These are phyloP conservation scores for Drosophila dunni DNA, from an alignment of 1,140 invertebrate species.

Conservation along the genomic window DNA sequence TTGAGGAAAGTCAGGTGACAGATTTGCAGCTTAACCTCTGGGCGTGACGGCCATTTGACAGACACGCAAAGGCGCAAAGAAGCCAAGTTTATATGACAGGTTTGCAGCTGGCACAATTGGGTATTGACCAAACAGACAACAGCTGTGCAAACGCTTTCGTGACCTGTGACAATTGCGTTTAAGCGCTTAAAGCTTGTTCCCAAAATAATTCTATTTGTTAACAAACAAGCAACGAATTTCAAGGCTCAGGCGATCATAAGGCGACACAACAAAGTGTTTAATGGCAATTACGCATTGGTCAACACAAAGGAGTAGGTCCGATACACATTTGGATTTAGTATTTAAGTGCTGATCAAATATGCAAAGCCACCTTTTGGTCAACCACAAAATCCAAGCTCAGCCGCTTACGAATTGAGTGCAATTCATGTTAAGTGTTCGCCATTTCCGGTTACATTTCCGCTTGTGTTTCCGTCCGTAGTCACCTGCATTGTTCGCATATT, in stretches of 20 bases:
- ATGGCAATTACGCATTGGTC: constrained; percentile 54
- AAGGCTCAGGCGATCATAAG: constrained; percentile 2
- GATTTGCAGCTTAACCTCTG: constrained; percentile 64
- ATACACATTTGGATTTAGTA: constrained; percentile 21
- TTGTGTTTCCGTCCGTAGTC: constrained; percentile 18
- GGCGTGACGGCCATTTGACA: constrained; percentile 18
- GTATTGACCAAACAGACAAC: constrained; percentile 68
- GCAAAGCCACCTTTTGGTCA: constrained; percentile 28
- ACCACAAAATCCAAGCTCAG: constrained; percentile 68
- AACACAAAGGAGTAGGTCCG: background rate
- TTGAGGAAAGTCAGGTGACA: constrained; percentile 47
- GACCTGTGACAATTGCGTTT: constrained; percentile 61
- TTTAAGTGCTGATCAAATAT: constrained; percentile 32
- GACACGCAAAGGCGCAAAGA: constrained; percentile 20
- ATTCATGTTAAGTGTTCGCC: constrained; percentile 71
- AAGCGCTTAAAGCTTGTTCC: constrained; percentile 39
- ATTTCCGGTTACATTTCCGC: constrained; percentile 50
- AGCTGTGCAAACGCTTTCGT: constrained; percentile 56
- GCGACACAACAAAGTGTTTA: constrained; percentile 45
- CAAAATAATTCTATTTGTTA: constrained; percentile 47
- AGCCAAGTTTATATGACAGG: constrained; percentile 21
- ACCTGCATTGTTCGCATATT: constrained; percentile 52
- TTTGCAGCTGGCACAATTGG: constrained; percentile 56
- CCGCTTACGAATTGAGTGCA: constrained; percentile 54
- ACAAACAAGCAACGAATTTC: background rate